Conservation (phyloP, 2,113 vertebrate genomes). For the Dasypus novemcinctus region DNA sequence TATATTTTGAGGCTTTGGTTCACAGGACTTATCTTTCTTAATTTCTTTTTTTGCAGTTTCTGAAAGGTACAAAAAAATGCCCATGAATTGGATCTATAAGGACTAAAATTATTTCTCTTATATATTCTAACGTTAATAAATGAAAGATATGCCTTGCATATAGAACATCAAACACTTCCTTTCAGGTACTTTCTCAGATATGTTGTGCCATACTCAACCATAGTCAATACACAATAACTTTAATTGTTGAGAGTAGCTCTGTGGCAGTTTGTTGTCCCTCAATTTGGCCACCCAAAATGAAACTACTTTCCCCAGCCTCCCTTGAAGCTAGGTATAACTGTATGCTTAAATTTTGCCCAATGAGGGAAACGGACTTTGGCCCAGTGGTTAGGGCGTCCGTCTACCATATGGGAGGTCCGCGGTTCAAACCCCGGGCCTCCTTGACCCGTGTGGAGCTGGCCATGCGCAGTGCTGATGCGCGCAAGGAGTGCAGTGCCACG, state of each 20-base stretch:
- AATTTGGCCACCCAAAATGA: background rate
- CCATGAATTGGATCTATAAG: slow-evolving; percentile 30
- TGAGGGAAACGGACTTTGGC: too few relatives aligned
- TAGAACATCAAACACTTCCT: background rate
- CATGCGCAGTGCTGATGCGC: too few relatives aligned
- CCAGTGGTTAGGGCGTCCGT: too few relatives aligned
- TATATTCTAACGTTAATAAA: slow-evolving; percentile 19
- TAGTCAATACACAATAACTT: slow-evolving; percentile 3
- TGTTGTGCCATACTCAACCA: background rate
- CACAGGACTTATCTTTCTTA: slow-evolving; percentile 60
- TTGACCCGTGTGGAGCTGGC: too few relatives aligned
- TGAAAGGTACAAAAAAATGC: slow-evolving; percentile 64
- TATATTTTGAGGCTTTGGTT: slow-evolving; percentile 62
- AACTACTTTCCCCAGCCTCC: background rate
- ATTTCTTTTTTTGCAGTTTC: slow-evolving; percentile 38
- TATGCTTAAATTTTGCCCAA: background rate
- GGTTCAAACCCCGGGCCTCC: too few relatives aligned
- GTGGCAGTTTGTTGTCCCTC: background rate
- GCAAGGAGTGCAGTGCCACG: too few relatives aligned
- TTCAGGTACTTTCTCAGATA: background rate
- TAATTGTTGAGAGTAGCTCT: slow-evolving; percentile 19
- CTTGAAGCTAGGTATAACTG: background rate
- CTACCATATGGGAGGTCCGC: too few relatives aligned
- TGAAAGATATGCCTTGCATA: slow-evolving; percentile 1
- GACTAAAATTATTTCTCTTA: background rate